A percentile compares a stretch with the other conserved stretches of the same genome.
phyloP scores from a whole-genome alignment of 2,797 vertebrate genomes.

The Neopelma chrysocephalum region DNA sequence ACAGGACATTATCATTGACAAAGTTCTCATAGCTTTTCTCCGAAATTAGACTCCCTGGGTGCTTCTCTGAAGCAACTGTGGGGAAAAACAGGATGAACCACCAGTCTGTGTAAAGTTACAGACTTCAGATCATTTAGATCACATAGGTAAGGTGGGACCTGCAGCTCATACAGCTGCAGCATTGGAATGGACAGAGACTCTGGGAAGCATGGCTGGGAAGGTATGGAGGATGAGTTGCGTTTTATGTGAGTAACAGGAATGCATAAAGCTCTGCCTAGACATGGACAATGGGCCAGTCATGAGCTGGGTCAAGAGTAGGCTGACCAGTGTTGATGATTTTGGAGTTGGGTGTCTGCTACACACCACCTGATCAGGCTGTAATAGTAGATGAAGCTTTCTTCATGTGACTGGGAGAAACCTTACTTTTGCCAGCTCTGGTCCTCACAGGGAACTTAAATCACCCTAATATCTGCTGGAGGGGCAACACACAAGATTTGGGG shows the following conservation, averaged over 20 bases:
- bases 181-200: no score
- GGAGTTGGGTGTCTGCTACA: background rate
- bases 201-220: background rate
- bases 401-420: background rate
- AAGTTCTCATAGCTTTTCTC: background rate
- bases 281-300: fast-evolving
- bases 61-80: background rate
- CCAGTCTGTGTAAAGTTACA: background rate
- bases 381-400: background rate
- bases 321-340: background rate
- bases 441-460: background rate
- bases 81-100: background rate
- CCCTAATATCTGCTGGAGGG: background rate
- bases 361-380: background rate
- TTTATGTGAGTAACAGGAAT: background rate
- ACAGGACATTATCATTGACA: background rate
- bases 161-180: background rate
- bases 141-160: no score
- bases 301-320: background rate
- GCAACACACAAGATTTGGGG: background rate
- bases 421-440: background rate
- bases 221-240: background rate
- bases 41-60: background rate
- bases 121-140: background rate
- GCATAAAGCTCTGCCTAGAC: background rate